Percentiles rank a stretch among this genome's conserved stretches.
Evolutionary conservation across 2,888 invertebrate genomes (phyloP).

Genomic region (Smittia sp.): DNA sequence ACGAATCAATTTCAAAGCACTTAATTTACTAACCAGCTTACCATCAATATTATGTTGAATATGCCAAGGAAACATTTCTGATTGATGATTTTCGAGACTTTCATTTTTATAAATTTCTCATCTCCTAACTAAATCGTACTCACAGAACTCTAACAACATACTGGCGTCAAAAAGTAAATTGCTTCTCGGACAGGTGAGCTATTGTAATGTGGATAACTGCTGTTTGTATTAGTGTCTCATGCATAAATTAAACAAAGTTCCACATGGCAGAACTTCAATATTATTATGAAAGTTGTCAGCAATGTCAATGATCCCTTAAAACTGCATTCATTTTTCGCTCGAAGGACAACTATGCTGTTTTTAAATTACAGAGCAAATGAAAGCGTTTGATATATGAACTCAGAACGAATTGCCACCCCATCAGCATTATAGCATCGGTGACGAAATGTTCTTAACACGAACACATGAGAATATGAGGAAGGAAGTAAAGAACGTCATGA

Average conservation of each 20-base stretch:
- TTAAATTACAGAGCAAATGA: too few relatives aligned
- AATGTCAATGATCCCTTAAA: too few relatives aligned
- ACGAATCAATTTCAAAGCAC: not conserved
- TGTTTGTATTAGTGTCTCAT: not conserved
- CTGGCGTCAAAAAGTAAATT: conserved; percentile 14
- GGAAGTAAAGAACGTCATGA: conserved; percentile 24
- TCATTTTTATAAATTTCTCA: conserved; percentile 16
- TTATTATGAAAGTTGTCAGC: not conserved
- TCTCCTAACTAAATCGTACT: not conserved
- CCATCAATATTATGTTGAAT: conserved; percentile 31
- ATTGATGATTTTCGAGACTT: conserved; percentile 11
- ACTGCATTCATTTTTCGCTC: too few relatives aligned
- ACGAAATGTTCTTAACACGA: not conserved
- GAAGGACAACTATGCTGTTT: too few relatives aligned
- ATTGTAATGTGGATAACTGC: not conserved
- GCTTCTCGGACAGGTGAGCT: conserved; percentile 7
- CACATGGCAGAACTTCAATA: conserved; percentile 1
- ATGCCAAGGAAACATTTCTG: conserved; percentile 20
- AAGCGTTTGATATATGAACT: too few relatives aligned
- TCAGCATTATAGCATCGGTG: too few relatives aligned
- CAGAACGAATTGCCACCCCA: too few relatives aligned
- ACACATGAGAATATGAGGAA: not conserved
- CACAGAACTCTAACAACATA: not conserved
- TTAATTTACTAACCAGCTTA: not conserved
- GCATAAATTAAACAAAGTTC: conserved; percentile 26